Base-by-base conservation (phyloP, 2,797 vertebrate species). In the Eremophila alpestris region DNA sequence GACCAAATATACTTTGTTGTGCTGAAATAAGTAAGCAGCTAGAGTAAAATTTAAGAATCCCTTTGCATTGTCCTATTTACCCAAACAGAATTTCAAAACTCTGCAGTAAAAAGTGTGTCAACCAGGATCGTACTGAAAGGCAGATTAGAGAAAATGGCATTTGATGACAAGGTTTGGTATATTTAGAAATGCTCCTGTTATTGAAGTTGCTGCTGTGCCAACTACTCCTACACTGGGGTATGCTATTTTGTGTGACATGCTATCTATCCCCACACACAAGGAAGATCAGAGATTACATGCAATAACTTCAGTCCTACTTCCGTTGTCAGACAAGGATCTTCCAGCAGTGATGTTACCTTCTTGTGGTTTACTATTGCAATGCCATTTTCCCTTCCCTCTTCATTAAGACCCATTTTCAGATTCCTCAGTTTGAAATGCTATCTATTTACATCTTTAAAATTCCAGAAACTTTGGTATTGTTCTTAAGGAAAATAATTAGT, bases 191-290 rank as follows among this genome's bases (percentile, higher is more conserved):
- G 55, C 38, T 77, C 6, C 45, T 79, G 64, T 93, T 82, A 93
- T 82, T 95, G 49, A 93, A 88, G 78, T 80, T 90, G 67, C 49
- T 82, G 21, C 45, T 30, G 74, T 83, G 90, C 77, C 88, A 89
- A 1, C 74, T 71, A 73, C 95, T 94, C 80, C 96, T 90, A 62
- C 88, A 10, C 60, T 54, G 62, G 38, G 95, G 76, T 67, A 82
- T 95, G 63, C 51, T 82, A 49, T 27, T 95, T 93, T 84, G 64
- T 93, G 81, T 87, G 90, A 64, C 81, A 54, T 15, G 7, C 29
- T 32, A 49, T 45, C 83, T 49, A 19, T 79, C 68, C 55, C 62
- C 83, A 24, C 48, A 54, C 45, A 40, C 16, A 16, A 24, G 34
- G 54, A 62, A 90, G 82, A 94, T 83, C 60, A 86, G 87, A 92